A percentile compares a stretch with the other conserved stretches of the same genome.
Conservation (phyloP, 1,140 invertebrate species). For the Trypoxylus dichotomus region DNA sequence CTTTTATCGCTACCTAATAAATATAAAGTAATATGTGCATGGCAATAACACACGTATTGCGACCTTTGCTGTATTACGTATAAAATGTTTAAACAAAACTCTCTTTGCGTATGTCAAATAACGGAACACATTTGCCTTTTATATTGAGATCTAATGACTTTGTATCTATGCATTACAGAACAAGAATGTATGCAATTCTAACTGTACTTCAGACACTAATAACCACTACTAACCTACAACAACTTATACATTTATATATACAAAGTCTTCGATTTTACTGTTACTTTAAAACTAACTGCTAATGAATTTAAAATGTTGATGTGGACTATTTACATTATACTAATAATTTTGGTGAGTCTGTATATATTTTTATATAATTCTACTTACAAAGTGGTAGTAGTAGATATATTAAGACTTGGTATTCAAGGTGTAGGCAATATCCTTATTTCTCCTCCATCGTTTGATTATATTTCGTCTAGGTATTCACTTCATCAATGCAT, state of each 20-base stretch:
- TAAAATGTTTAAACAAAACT: conserved; percentile 9
- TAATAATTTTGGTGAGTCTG: no score
- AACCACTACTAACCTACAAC: conserved; percentile 21
- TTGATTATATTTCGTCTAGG: neutral
- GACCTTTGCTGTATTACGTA: conserved; percentile 8
- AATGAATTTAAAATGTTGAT: neutral
- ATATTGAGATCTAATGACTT: conserved; percentile 24
- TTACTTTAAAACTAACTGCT: neutral
- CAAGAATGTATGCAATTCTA: conserved; percentile 14
- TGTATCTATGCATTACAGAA: conserved; percentile 14
- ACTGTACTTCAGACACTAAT: conserved; percentile 13
- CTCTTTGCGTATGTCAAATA: conserved; percentile 21
- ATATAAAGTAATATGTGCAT: neutral
- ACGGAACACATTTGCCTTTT: conserved; percentile 19
- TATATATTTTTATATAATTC: no score
- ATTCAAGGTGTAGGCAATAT: no score
- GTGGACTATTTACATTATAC: neutral
- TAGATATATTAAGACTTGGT: no score
- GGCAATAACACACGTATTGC: neutral
- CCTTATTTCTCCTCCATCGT: neutral
- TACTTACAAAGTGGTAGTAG: no score
- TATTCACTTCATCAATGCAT: neutral
- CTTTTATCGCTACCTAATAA: neutral
- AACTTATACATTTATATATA: conserved; percentile 1
- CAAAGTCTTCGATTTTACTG: conserved; percentile 16